These are phyloP conservation scores for Alectoris magna DNA, from an alignment of 2,797 vertebrate genomes.

Conservation along the genomic window DNA sequence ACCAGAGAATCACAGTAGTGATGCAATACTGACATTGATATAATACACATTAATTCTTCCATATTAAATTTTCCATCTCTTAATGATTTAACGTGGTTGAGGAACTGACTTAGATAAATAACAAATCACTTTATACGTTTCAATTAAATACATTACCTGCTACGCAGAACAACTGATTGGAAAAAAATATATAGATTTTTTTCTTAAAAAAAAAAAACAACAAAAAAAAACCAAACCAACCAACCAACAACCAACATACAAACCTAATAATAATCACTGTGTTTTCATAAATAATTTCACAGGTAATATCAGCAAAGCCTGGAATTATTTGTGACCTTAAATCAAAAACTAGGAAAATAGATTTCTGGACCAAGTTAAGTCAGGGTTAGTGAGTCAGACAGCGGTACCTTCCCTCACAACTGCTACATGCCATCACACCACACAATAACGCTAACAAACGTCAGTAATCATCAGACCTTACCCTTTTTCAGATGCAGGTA, in stretches of 20 bases:
- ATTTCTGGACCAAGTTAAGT: not conserved
- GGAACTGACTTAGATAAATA: not conserved
- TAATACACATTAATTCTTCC: not conserved
- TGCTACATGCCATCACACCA: conserved; percentile 48
- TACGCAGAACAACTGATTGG: not conserved
- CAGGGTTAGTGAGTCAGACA: conserved; percentile 52
- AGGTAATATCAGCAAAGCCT: not conserved
- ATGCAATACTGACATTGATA: not conserved
- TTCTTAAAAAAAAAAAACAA: not conserved
- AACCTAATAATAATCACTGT: not conserved
- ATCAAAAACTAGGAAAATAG: not conserved
- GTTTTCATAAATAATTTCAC: not conserved
- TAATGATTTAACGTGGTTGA: not conserved
- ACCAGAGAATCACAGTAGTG: not conserved
- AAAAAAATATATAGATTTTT: not conserved
- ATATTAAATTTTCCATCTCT: not conserved
- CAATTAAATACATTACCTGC: not conserved
- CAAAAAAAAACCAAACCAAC: not conserved
- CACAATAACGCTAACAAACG: conserved; percentile 29
- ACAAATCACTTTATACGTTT: not conserved
- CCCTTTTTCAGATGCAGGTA: conserved; percentile 7
- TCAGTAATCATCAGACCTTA: conserved; percentile 9
- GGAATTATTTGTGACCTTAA: not conserved
- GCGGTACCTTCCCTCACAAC: conserved; percentile 38
- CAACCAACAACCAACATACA: not conserved